Evolutionary conservation across 2,113 vertebrate genomes (phyloP).

Genomic region (Poeciliopsis occidentalis): DNA sequence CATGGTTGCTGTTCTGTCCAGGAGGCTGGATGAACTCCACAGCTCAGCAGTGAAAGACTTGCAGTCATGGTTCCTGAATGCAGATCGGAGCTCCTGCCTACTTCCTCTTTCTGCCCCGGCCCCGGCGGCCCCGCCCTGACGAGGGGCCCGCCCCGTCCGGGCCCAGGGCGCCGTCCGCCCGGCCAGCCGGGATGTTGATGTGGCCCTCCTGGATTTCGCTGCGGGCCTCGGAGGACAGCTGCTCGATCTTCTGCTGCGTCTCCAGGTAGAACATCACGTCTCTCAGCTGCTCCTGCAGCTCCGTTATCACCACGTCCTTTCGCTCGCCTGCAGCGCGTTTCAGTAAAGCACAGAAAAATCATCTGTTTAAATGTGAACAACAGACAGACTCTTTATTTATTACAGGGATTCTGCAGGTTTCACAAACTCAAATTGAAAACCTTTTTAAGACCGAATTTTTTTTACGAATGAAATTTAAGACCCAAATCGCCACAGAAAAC

Average conservation of each 20-base stretch:
- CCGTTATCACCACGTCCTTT: conserved; percentile 87
- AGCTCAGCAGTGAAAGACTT: neutral
- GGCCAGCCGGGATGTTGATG: conserved; percentile 89
- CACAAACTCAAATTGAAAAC: too few relatives aligned
- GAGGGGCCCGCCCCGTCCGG: conserved; percentile 72
- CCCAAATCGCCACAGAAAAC: too few relatives aligned
- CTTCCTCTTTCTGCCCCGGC: conserved; percentile 92
- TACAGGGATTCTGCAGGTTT: too few relatives aligned
- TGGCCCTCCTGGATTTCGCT: conserved; percentile 97
- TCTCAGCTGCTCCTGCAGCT: conserved; percentile 94
- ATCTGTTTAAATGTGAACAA: too few relatives aligned
- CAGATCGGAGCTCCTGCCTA: conserved; percentile 45
- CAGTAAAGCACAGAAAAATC: neutral
- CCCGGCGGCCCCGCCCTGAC: conserved; percentile 82
- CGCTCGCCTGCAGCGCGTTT: conserved; percentile 67
- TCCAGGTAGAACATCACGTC: conserved; percentile 98
- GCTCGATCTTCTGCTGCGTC: conserved; percentile 92
- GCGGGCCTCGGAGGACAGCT: conserved; percentile 88
- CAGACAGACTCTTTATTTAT: too few relatives aligned
- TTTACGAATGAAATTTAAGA: too few relatives aligned
- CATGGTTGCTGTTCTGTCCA: neutral
- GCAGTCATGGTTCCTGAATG: conserved; percentile 5
- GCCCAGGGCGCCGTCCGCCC: conserved; percentile 47
- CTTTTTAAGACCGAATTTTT: too few relatives aligned
- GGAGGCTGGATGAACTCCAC: conserved; percentile 1